Evolutionary conservation across 2,113 vertebrate species (phyloP).

Genomic region (Manacus vitellinus): DNA sequence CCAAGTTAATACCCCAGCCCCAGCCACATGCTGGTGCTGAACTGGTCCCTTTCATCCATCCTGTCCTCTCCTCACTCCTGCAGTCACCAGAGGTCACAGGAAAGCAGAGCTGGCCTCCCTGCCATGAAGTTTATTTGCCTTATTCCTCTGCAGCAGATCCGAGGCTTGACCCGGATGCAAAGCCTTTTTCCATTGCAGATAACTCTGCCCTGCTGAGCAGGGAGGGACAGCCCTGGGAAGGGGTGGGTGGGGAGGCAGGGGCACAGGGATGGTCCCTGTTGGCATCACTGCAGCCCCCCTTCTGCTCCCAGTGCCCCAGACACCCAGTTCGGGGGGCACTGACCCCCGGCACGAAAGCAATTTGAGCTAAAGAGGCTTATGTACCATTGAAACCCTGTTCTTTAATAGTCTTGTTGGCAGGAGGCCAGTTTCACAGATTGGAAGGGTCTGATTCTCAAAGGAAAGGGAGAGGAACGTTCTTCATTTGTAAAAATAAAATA

Average conservation of each 20-base stretch:
- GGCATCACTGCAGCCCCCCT: neutral
- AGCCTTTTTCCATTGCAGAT: neutral
- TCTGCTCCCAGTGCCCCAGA: neutral
- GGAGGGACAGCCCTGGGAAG: neutral
- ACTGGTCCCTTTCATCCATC: neutral
- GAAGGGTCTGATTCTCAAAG: neutral
- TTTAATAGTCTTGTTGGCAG: neutral
- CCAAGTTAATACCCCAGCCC: neutral
- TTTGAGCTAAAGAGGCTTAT: neutral
- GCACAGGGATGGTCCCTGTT: fast-evolving
- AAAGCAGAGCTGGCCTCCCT: neutral
- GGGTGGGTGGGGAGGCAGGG: neutral
- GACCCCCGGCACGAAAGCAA: neutral
- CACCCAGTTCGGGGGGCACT: neutral
- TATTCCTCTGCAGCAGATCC: neutral
- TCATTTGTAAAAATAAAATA: neutral
- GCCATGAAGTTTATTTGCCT: neutral
- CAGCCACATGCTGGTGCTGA: neutral
- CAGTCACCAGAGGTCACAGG: neutral
- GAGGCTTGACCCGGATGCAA: neutral
- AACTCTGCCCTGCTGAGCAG: neutral
- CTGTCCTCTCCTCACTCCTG: neutral
- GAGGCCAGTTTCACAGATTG: neutral
- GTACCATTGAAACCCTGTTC: neutral
- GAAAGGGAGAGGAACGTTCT: neutral